Percentiles rank a stretch among this genome's conserved stretches.
Conservation (phyloP, 2,888 invertebrate species). For the Ceratothoa steindachneri region DNA sequence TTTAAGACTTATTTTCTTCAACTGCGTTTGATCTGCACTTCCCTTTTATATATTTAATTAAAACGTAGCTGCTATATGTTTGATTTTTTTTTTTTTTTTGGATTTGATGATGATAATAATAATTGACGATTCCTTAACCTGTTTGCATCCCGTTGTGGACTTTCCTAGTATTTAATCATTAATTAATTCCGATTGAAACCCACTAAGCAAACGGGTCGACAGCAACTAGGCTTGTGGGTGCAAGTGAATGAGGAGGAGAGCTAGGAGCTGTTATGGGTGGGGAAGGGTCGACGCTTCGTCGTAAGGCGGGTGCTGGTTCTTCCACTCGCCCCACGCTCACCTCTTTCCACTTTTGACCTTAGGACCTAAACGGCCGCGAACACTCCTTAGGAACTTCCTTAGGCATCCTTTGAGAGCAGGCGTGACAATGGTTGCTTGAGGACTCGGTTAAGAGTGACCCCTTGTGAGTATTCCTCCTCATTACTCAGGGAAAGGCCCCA, state of each 20-base stretch:
- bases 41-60: neutral
- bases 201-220: too few relatives aligned
- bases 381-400: conserved; percentile 24
- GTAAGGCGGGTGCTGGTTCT: too few relatives aligned
- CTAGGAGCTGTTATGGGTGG: neutral
- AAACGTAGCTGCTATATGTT: neutral
- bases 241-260: neutral
- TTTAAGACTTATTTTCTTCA: neutral
- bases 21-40: neutral
- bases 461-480: conserved; percentile 39
- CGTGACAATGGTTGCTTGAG: conserved; percentile 47
- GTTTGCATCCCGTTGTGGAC: too few relatives aligned
- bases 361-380: conserved; percentile 47
- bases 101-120: too few relatives aligned
- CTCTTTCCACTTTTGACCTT: conserved; percentile 17
- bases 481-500: conserved; percentile 21
- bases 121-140: too few relatives aligned
- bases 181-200: too few relatives aligned
- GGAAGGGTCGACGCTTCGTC: too few relatives aligned
- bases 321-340: neutral
- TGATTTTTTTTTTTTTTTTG: neutral
- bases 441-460: conserved; percentile 45
- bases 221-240: neutral
- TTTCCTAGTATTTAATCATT: neutral
- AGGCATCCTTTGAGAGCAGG: conserved; percentile 47